Base-by-base conservation (phyloP, 1,140 invertebrate genomes). In the Anoplophora glabripennis region DNA sequence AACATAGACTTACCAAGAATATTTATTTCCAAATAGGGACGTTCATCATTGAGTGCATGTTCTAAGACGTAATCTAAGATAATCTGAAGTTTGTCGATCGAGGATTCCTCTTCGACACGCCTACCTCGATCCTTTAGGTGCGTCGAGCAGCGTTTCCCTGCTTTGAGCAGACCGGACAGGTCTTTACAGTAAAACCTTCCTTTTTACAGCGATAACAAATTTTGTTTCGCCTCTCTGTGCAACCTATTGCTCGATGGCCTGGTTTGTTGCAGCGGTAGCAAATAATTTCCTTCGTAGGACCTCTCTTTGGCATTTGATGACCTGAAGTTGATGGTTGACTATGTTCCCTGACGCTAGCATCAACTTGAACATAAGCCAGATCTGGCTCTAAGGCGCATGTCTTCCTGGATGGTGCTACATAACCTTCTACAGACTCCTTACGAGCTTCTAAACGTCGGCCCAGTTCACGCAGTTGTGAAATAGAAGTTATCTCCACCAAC, bases 331-430 rank as follows among this genome's bases (percentile, higher is more conserved):
- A 28, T 0, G 28, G 46, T n/a, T n/a, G n/a, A n/a, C n/a, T n/a
- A n/a, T n/a, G n/a, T n/a, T n/a, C n/a, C n/a, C n/a, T n/a, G 9
- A 10, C 4, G n/a, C 34, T 17, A n/a, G 10, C 10, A 21, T 21
- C 3, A 48, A 12, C 12, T 11, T 17, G 34, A 11, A 48, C 46
- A 21, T 48, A 48, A 21, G 46, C 46, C 8, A 48, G 10, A 34
- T 48, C 46, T 21, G 45, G 45, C 4, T 47, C 21, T 1, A 47
- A 11, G 3, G 10, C 9, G 34, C 9, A 15, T 21, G 21, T 47
- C 28, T 45, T 14, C 9, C 18, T 75, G 12, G 15, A 54, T 34
- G 49, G 49, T 18, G 49, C 3, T 12, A 12, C 11, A 28, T 37
- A 53, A 11, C 9, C 9, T 40, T 53, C 34, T 9, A 53, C 33